Percentiles rank a stretch among this genome's conserved stretches.
Conservation (phyloP, 2,888 invertebrate species). For the Hemithea aestivaria region DNA sequence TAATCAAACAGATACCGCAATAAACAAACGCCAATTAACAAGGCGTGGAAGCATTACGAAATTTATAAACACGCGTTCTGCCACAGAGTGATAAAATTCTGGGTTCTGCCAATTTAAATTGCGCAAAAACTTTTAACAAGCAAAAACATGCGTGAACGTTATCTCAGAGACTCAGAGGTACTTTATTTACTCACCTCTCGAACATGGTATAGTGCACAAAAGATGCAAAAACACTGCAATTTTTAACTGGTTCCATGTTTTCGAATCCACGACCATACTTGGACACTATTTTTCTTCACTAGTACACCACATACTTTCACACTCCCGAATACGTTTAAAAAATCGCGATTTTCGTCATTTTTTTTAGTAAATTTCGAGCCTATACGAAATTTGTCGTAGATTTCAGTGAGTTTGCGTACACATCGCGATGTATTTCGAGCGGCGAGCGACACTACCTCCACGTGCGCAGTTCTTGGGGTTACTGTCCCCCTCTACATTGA, state of each 20-base stretch:
- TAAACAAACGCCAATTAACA: constrained; percentile 12
- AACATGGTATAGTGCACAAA: constrained; percentile 53
- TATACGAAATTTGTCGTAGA: constrained; percentile 35
- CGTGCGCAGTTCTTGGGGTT: constrained; percentile 55
- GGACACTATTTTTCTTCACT: constrained; percentile 57
- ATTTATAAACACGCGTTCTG: constrained; percentile 15
- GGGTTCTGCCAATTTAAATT: constrained; percentile 25
- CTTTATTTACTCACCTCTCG: constrained; percentile 54
- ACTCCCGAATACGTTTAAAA: constrained; percentile 10
- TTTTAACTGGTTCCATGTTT: constrained; percentile 65
- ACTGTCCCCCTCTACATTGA: constrained; percentile 69
- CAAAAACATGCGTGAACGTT: constrained; percentile 5
- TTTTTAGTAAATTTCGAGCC: constrained; percentile 13
- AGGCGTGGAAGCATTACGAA: constrained; percentile 14
- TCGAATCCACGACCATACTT: constrained; percentile 68
- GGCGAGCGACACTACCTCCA: constrained; percentile 60
- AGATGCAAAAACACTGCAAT: constrained; percentile 63
- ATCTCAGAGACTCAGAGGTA: constrained; percentile 6
- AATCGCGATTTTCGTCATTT: constrained; percentile 18
- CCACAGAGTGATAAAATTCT: no score
- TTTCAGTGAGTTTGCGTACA: constrained; percentile 52
- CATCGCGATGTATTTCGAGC: constrained; percentile 61
- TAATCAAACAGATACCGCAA: constrained; percentile 7
- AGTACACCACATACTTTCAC: constrained; percentile 44
- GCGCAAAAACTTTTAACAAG: constrained; percentile 15